These are phyloP conservation scores for Mesembrinibis cayennensis DNA, from an alignment of 2,113 vertebrate species.

Conservation along the genomic window DNA sequence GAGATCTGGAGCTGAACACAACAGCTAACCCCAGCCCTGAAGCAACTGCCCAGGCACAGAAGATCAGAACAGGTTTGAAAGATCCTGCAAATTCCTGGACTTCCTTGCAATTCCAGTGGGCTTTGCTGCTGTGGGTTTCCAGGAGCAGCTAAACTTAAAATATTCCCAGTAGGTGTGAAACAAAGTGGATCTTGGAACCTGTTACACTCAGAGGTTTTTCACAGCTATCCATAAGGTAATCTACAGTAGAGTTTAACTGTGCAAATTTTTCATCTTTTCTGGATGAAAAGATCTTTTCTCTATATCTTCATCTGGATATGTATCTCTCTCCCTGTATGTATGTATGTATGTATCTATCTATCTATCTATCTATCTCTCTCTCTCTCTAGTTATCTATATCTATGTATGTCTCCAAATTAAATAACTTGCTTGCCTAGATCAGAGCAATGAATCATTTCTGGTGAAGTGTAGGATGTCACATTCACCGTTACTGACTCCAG, in stretches of 20 bases:
- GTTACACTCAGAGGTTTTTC: neutral
- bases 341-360: too few relatives aligned
- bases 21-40: neutral
- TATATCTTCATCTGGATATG: neutral
- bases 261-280: neutral
- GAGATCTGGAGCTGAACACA: neutral
- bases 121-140: neutral
- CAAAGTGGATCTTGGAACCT: neutral
- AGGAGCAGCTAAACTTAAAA: neutral
- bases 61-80: neutral
- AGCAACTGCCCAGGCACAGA: neutral
- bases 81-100: neutral
- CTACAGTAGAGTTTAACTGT: neutral
- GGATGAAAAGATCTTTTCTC: neutral
- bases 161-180: neutral
- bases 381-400: neutral
- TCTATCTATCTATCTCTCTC: neutral
- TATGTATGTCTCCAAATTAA: neutral
- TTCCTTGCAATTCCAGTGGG: neutral
- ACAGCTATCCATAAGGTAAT: neutral
- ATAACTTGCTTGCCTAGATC: neutral
- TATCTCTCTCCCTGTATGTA: neutral
- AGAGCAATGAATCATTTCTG: neutral
- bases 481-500: neutral
- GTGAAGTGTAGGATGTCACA: neutral